Evolutionary conservation across 2,797 vertebrate species (phyloP), one percentile per base, ranked within the genome.

Genomic region (Fistularia commersonii): DNA sequence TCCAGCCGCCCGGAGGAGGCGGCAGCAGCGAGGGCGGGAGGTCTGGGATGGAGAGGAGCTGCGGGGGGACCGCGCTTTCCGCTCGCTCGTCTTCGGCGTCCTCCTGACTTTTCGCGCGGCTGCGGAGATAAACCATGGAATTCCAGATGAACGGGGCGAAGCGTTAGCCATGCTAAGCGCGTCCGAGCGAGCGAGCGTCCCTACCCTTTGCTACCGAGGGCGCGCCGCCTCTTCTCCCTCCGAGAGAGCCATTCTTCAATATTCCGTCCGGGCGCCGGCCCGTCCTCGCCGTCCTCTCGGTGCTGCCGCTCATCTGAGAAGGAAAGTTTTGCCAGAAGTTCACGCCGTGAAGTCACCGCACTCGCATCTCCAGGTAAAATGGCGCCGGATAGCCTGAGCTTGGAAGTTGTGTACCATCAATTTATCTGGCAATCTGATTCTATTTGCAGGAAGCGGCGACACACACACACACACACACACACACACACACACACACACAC

Each of bases 211-310:
- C 80, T 90, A 46, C 79, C 62, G 13, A 82, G 72, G 0, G 74
- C 64, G 9, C 58, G 83, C 66, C 71, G 86, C 40, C 83, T 90
- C 86, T 94, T 94, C 32, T 93, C 88, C 66, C 92, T 88, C 82
- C 89, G 92, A 33, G 87, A 87, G 63, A 99, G 89, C 97, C 97
- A 99, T n/a, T 93, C 92, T 48, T 93, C 91, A 1, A 94, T 42
- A 35, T 63, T 84, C 59, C 87, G 87, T 5, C 79, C 81, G 0
- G 87, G 77, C 1, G 77, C 14, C 0, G 74, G 1, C 45, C 84
- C 37, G 80, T 71, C 53, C 57, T 79, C 68, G 63, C 72, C 75
- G 58, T 84, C 77, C 46, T 92, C 92, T 74, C 76, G 88, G 12
- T 61, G 69, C 43, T 77, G 82, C 61, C 75, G 89, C 69, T 96